Percentiles rank a stretch among this genome's conserved stretches.
phyloP scores from a whole-genome alignment of 1,140 invertebrate genomes.

The Aporrectodea caliginosa region DNA sequence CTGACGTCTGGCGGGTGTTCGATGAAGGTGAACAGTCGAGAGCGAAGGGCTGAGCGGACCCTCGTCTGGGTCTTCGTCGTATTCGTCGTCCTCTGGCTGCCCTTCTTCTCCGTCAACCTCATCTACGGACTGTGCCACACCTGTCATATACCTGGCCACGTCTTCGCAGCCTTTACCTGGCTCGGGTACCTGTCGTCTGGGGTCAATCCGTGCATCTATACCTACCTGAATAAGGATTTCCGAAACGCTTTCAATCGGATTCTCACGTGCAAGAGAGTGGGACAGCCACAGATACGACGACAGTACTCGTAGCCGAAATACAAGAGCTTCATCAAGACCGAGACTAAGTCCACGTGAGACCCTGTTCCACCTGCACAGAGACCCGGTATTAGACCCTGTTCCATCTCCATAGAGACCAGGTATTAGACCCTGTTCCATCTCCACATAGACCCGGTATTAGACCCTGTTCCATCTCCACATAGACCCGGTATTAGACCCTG shows the following conservation, averaged over 20 bases:
- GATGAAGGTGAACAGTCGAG: slow-evolving; percentile 41
- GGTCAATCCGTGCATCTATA: slow-evolving; percentile 75
- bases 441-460: too few relatives aligned
- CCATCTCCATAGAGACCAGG: too few relatives aligned
- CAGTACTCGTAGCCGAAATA: too few relatives aligned
- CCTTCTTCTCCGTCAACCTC: slow-evolving; percentile 53
- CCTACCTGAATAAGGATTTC: slow-evolving; percentile 87
- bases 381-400: too few relatives aligned
- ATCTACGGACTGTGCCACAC: slow-evolving; percentile 49
- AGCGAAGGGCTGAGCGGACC: slow-evolving; percentile 62
- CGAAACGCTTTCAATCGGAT: slow-evolving; percentile 72
- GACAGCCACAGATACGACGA: too few relatives aligned
- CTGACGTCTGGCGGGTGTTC: not conserved
- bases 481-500: too few relatives aligned
- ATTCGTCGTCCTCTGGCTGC: slow-evolving; percentile 55
- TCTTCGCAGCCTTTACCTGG: slow-evolving; percentile 66
- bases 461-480: too few relatives aligned
- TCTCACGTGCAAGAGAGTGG: slow-evolving; percentile 37
- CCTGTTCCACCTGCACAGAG: too few relatives aligned
- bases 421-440: too few relatives aligned
- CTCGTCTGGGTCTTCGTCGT: slow-evolving; percentile 56
- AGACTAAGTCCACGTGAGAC: too few relatives aligned
- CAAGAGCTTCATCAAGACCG: too few relatives aligned
- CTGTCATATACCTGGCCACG: slow-evolving; percentile 43
- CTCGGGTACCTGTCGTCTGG: slow-evolving; percentile 95